Evolutionary conservation across 2,797 vertebrate genomes (phyloP), one percentile per base, ranked within the genome.

Genomic region (Hozukius guyotensis): DNA sequence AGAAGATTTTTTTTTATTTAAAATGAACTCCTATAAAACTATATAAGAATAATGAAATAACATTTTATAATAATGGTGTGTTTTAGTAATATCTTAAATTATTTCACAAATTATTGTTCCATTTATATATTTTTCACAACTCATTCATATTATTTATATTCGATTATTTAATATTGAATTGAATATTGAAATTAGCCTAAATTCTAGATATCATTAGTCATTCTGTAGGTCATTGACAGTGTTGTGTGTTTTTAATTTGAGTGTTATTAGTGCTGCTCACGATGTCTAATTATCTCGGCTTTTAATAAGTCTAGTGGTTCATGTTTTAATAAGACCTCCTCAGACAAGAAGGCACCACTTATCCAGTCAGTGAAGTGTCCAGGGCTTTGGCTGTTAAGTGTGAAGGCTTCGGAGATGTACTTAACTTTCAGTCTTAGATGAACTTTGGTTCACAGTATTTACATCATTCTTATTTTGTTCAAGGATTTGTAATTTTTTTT

Each of bases 301-400:
- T 72, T 68, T 72, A 75, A 78, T 64, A 72, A 55, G 31, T 85
- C 57, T 68, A 85, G 76, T 36, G 66, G 49, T 36, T 63, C 36
- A 8, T 64, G 36, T 75, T 82, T 88, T 75, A 78, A 70, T 75
- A 27, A 72, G 59, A 70, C 49, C 57, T 78, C 56, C 49, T 90
- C 55, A 85, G 73, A 84, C 57, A 29, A 36, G 61, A 78, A 75
- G 68, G 70, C 71, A 8, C 24, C 82, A 82, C 75, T 90, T 83
- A 86, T 80, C 82, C 77, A 93, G 88, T 92, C 91, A 91, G 83
- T 61, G 55, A 83, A 27, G 80, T 53, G 68, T 84, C 66, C 38
- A 20, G 56, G 31, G 72, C 72, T 75, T 32, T 55, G 5, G 38
- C 68, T 74, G 62, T 38, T 67, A 10, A 73, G 36, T 72, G 63